These are phyloP conservation scores for Gavialis gangeticus DNA, from an alignment of 2,113 vertebrate genomes.

Conservation along the genomic window DNA sequence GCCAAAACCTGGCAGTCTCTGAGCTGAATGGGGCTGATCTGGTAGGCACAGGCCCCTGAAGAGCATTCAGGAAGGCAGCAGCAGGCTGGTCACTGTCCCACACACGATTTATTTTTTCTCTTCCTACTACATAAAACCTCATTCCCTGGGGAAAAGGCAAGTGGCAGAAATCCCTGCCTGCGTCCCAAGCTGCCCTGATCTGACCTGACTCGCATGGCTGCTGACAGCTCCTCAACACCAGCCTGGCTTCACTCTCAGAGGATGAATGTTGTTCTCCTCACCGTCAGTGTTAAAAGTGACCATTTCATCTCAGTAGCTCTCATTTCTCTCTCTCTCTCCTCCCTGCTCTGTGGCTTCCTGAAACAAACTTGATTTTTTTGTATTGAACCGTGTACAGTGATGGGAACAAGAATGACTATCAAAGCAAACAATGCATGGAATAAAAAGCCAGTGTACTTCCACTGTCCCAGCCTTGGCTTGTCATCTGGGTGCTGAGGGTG, in stretches of 20 bases:
- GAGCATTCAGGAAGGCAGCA: too few species aligned
- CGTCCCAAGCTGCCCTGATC: not conserved
- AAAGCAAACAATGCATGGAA: slow-evolving; percentile 95
- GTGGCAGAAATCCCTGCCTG: not conserved
- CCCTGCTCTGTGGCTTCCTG: slow-evolving; percentile 58
- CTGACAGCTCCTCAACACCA: slow-evolving; percentile 63
- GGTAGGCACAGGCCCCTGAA: too few species aligned
- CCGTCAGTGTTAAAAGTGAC: slow-evolving; percentile 64
- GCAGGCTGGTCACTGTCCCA: too few species aligned
- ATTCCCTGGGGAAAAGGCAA: not conserved
- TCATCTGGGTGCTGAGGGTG: slow-evolving; percentile 5
- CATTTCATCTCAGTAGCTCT: slow-evolving; percentile 69
- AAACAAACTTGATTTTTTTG: slow-evolving; percentile 72
- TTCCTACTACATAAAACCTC: accelerated
- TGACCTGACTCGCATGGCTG: not conserved
- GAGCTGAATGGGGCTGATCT: too few species aligned
- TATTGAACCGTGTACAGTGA: slow-evolving; percentile 87
- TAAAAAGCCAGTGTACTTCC: slow-evolving; percentile 95
- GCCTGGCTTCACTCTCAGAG: slow-evolving; percentile 62
- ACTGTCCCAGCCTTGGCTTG: slow-evolving; percentile 61
- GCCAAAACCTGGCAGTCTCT: not conserved
- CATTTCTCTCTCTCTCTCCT: slow-evolving; percentile 24
- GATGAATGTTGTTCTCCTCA: slow-evolving; percentile 63
- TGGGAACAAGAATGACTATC: slow-evolving; percentile 88
- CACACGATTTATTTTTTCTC: not conserved